Base-by-base conservation (phyloP, 2,888 invertebrate genomes). In the Heteromurus nitidus region DNA sequence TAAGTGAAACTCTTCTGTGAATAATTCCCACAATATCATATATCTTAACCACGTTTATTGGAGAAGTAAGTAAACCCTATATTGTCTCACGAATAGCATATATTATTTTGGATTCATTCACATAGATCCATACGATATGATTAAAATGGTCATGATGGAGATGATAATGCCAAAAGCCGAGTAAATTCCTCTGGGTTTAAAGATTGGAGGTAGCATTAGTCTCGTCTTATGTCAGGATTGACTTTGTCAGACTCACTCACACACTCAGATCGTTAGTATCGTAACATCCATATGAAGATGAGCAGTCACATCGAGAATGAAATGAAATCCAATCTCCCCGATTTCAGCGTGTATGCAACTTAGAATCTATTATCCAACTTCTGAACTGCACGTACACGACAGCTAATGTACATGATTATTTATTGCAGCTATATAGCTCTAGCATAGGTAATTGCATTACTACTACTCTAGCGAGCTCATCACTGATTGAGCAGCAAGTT, bases 341-440 rank as follows among this genome's bases (percentile, higher is more conserved):
- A 31, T 62, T 50, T 30, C 62, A 30, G n/a, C n/a, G n/a, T n/a
- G n/a, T n/a, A 62, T 31, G 58, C 28, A 62, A 30, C 30, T 30
- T 60, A 60, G n/a, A 60, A 60, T 60, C 60, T 60, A 60, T 28
- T 60, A 60, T 13, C 60, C 30, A 16, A 62, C 1, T 31, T 24
- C 31, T 31, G 24, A 62, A 24, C 31, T 62, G 30, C 62, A 62
- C 62, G 62, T 62, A 62, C 36, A 36, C 62, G 62, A 62, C 62
- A 62, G 30, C 62, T 62, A 62, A 62, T 62, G 31, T 62, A 31
- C 62, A 31, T 31, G 62, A 30, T 31, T 62, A 20, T 62, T 62
- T 62, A 31, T 62, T 62, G 31, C 62, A 30, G 50, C 50, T 50
- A 36, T 36, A 36, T 36, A 36, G 36, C n/a, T n/a, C n/a, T n/a